Evolutionary conservation across 2,797 vertebrate genomes (phyloP).

Genomic region (Spinus olivaceus): DNA sequence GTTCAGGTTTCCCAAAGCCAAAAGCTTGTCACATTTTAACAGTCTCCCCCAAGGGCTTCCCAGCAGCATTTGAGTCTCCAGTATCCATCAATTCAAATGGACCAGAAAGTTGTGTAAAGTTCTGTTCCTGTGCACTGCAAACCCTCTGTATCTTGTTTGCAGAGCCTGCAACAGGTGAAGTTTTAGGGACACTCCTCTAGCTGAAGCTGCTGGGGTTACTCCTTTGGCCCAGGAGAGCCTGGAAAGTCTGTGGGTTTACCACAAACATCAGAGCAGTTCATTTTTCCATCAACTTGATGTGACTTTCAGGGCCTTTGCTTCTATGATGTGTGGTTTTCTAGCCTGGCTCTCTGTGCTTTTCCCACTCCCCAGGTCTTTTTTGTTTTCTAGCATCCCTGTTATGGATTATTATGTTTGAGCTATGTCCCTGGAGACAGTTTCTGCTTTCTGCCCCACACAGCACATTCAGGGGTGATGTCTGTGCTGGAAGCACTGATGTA

Average conservation of each 20-base stretch:
- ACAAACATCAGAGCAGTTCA: not conserved
- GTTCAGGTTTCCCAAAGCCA: not conserved
- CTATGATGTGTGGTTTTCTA: not conserved
- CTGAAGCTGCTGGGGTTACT: not conserved
- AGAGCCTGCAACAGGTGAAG: not conserved
- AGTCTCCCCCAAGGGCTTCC: not conserved
- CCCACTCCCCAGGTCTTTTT: not conserved
- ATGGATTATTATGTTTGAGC: not conserved
- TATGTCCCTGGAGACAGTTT: accelerated
- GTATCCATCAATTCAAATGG: not conserved
- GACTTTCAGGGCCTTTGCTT: not conserved
- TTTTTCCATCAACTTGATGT: not conserved
- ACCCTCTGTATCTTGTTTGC: not conserved
- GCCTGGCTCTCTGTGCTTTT: accelerated
- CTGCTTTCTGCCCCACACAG: not conserved
- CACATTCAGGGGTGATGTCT: not conserved
- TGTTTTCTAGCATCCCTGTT: not conserved
- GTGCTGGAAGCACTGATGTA: accelerated
- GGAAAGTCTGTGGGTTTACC: not conserved
- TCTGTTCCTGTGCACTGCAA: not conserved
- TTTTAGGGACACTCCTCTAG: not conserved
- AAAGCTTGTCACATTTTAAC: not conserved
- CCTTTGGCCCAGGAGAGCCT: not conserved
- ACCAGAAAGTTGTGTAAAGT: not conserved
- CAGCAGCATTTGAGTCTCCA: not conserved